These are phyloP conservation scores for Zophobas atratus DNA, from an alignment of 1,140 invertebrate species.

Conservation along the genomic window DNA sequence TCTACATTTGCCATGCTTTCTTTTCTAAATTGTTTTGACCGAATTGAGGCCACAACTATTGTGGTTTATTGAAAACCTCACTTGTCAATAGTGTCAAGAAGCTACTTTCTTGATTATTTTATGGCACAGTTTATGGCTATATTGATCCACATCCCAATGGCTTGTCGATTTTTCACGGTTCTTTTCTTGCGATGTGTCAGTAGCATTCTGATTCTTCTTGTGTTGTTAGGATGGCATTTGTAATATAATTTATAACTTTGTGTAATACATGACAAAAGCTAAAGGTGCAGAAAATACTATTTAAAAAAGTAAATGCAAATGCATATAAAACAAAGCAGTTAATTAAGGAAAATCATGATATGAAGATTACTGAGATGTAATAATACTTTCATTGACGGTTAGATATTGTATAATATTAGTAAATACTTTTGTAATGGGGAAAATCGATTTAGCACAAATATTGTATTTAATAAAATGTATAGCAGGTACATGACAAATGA, in stretches of 20 bases:
- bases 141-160: neutral
- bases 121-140: conserved; percentile 13
- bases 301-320: neutral
- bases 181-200: neutral
- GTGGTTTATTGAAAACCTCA: conserved; percentile 14
- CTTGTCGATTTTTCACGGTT: conserved; percentile 11
- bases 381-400: neutral
- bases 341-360: neutral
- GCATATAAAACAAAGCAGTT: neutral
- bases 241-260: neutral
- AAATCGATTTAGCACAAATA: too few species aligned
- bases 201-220: neutral
- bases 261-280: neutral
- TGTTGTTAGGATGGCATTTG: too few species aligned
- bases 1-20: conserved; percentile 28
- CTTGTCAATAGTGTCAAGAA: neutral
- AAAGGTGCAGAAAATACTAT: conserved; percentile 7
- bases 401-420: too few species aligned
- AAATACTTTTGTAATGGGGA: too few species aligned
- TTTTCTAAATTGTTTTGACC: conserved; percentile 36
- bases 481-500: too few species aligned
- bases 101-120: conserved; percentile 46
- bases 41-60: conserved; percentile 20
- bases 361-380: neutral
- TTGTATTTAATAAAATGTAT: too few species aligned